Evolutionary conservation across 2,888 invertebrate genomes (phyloP).

Genomic region (Nomada fabriciana): DNA sequence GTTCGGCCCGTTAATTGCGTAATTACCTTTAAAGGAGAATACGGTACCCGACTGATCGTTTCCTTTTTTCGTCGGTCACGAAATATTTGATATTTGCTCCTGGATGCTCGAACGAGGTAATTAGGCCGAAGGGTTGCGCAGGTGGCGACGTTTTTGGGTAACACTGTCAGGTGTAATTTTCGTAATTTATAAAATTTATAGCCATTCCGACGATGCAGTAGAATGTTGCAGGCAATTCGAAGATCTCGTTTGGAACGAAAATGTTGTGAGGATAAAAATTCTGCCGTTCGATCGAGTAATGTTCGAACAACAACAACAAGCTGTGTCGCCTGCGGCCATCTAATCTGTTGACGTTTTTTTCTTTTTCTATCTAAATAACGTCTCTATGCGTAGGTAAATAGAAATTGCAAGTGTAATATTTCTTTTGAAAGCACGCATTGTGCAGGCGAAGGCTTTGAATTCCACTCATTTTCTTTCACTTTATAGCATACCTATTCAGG

Average conservation of each 20-base stretch:
- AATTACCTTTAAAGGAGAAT: slow-evolving; percentile 46
- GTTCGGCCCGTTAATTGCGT: slow-evolving; percentile 39
- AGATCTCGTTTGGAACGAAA: not conserved
- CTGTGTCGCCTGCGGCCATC: too few species aligned
- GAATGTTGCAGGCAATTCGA: not conserved
- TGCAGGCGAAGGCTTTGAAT: too few species aligned
- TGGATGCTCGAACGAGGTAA: not conserved
- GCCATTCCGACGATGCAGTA: too few species aligned
- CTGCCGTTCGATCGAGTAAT: too few species aligned
- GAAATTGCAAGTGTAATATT: too few species aligned
- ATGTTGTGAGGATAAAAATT: not conserved
- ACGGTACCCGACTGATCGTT: not conserved
- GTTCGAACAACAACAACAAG: too few species aligned
- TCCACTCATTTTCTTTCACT: not conserved
- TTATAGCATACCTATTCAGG: too few species aligned
- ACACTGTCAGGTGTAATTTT: not conserved
- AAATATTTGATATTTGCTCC: slow-evolving; percentile 15
- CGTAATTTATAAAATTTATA: too few species aligned
- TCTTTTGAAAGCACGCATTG: not conserved
- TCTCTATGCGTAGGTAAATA: too few species aligned
- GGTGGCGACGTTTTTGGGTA: not conserved
- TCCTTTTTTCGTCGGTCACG: slow-evolving; percentile 10
- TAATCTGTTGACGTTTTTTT: too few species aligned
- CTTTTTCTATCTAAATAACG: too few species aligned
- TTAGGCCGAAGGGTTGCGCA: not conserved